Evolutionary conservation across 2,888 invertebrate species (phyloP).

Genomic region (Loripinus fragilis): DNA sequence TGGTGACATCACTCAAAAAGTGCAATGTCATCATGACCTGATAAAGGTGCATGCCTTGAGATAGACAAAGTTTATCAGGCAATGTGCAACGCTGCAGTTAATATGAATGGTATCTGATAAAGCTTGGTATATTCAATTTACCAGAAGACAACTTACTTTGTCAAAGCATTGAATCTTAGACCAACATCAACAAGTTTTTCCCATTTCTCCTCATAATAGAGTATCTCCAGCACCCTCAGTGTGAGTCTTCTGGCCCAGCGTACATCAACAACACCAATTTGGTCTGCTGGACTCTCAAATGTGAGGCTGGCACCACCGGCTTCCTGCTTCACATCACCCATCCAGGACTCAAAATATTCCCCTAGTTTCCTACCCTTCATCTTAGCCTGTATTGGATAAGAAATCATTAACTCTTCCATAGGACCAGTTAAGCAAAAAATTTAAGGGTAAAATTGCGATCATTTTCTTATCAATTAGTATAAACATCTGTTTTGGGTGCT

Average conservation of each 20-base stretch:
- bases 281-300: conserved; percentile 81
- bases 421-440: too few species aligned
- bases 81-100: too few species aligned
- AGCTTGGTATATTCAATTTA: too few species aligned
- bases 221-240: conserved; percentile 78
- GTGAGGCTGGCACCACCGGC: conserved; percentile 80
- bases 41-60: too few species aligned
- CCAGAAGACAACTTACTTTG: conserved; percentile 82
- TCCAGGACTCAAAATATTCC: conserved; percentile 74
- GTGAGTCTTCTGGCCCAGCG: conserved; percentile 78
- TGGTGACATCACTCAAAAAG: too few species aligned
- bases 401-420: too few species aligned
- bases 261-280: conserved; percentile 75
- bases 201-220: conserved; percentile 82
- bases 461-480: too few species aligned
- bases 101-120: too few species aligned
- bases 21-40: too few species aligned
- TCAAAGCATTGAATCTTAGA: conserved; percentile 81
- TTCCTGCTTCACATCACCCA: conserved; percentile 75
- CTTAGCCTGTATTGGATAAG: conserved; percentile 70
- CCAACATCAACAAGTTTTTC: conserved; percentile 82
- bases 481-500: too few species aligned
- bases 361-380: conserved; percentile 68
- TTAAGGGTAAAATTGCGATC: too few species aligned
- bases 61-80: too few species aligned